Conservation (phyloP, 2,113 vertebrate genomes). For the Heterotilapia buettikoferi region DNA sequence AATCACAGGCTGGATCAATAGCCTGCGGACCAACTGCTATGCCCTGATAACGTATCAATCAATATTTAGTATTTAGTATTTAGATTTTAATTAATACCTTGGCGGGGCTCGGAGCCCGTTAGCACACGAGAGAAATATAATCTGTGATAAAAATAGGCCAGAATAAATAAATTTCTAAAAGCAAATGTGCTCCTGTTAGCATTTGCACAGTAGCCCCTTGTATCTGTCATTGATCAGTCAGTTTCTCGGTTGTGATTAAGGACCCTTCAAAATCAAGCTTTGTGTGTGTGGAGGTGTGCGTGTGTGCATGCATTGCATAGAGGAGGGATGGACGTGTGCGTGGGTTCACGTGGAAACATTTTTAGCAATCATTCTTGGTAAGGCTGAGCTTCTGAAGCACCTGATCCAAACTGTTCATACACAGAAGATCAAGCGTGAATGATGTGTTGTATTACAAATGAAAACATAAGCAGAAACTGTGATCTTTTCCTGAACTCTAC, state of each 20-base stretch:
- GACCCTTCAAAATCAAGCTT: constrained; percentile 75
- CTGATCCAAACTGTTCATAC: constrained; percentile 9
- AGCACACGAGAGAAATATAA: constrained; percentile 91
- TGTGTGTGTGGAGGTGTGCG: constrained; percentile 20
- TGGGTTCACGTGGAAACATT: constrained; percentile 29
- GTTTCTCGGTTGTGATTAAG: constrained; percentile 81
- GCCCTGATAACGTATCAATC: constrained; percentile 99
- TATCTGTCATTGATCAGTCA: constrained; percentile 93
- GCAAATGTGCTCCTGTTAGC: constrained; percentile 66
- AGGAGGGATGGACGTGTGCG: constrained; percentile 20
- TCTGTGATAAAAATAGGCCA: constrained; percentile 84
- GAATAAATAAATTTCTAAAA: constrained; percentile 60
- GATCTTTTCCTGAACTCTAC: not conserved
- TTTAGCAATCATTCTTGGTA: constrained; percentile 37
- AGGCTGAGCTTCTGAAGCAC: constrained; percentile 24
- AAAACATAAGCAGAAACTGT: not conserved
- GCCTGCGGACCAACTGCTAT: constrained; percentile 89
- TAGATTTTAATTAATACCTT: constrained; percentile 99
- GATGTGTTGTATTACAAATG: not conserved
- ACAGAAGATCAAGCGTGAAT: not conserved
- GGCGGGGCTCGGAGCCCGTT: constrained; percentile 75
- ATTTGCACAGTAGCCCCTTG: constrained; percentile 83
- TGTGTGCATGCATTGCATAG: constrained; percentile 44
- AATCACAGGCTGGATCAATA: constrained; percentile 98
- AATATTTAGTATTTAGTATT: constrained; percentile 99